Evolutionary conservation across 2,113 vertebrate genomes (phyloP), one percentile per base, ranked within the genome.

Genomic region (Copsychus sechellarum): DNA sequence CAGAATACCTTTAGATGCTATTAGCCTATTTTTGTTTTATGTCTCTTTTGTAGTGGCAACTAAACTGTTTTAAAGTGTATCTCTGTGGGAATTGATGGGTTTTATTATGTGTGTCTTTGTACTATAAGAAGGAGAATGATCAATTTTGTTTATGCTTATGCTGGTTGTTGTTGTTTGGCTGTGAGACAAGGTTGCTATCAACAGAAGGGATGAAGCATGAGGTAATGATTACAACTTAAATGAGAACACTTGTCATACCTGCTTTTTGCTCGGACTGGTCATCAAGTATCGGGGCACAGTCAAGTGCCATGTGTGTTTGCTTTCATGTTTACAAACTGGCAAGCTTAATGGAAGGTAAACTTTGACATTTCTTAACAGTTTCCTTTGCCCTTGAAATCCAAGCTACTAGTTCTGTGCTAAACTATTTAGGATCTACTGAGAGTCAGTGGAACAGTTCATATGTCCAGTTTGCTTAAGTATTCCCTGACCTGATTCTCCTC

Each of bases 141-240:
- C n/a, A 22, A 74, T 97, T 97, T 90, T 96, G 77, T 95, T 97
- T 97, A 81, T 92, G 82, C 72, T 81, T 96, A 71, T 87, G 77
- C 71, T 80, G 45, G 84, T 93, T 29, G 84, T 94, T 29, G 84
- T 94, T 97, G 87, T 94, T 97, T 98, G 97, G 97, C 97, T 96
- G 66, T 17, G 12, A 96, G 95, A 96, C 97, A 97, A 94, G 96
- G 97, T 97, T 97, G 97, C 96, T 95, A 96, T 97, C 96, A 97
- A 88, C 94, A 54, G 60, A 95, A 88, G 66, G 89, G 57, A 82
- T 84, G 93, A 96, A 94, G 92, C 92, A 94, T 97, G 97, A 97
- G 93, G 96, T 97, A 97, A 95, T 83, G 88, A 85, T 90, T 97
- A 81, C 95, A 90, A 69, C 92, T 95, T 93, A 72, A 91, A 96